These are phyloP conservation scores for Sminthurides bifidus DNA, from an alignment of 1,140 invertebrate genomes.

Conservation along the genomic window DNA sequence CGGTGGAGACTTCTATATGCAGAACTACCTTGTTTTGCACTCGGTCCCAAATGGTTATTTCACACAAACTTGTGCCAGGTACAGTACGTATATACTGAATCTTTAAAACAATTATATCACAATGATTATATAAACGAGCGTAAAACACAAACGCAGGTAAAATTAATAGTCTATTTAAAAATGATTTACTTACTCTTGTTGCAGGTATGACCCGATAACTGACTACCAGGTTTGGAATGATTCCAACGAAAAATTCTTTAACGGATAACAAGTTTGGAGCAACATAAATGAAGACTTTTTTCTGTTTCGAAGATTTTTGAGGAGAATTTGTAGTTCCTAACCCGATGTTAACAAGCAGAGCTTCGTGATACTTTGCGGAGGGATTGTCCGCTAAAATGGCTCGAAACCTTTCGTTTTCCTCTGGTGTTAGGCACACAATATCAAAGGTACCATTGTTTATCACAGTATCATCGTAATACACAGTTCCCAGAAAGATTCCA, in stretches of 20 bases:
- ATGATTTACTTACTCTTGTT: slow-evolving; percentile 54
- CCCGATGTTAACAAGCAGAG: slow-evolving; percentile 11
- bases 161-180: background rate
- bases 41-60: slow-evolving; percentile 17
- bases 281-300: slow-evolving; percentile 76
- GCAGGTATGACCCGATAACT: slow-evolving; percentile 83
- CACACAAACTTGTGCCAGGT: background rate
- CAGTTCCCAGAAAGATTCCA: slow-evolving; percentile 21
- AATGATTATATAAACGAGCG: background rate
- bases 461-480: slow-evolving; percentile 9
- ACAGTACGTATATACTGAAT: slow-evolving; percentile 10
- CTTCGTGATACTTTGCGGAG: slow-evolving; percentile 18
- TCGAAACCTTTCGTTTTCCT: slow-evolving; percentile 19
- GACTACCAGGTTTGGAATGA: slow-evolving; percentile 77
- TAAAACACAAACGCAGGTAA: background rate
- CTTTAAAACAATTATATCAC: background rate
- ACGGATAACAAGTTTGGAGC: slow-evolving; percentile 76
- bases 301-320: slow-evolving; percentile 46
- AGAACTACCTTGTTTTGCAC: slow-evolving; percentile 19
- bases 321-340: background rate
- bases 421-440: slow-evolving; percentile 16
- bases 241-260: slow-evolving; percentile 80
- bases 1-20: slow-evolving; percentile 15
- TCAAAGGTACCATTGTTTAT: slow-evolving; percentile 29
- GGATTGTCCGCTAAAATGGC: slow-evolving; percentile 14